phyloP scores from a whole-genome alignment of 2,888 invertebrate species.

The Torymus texanus region DNA sequence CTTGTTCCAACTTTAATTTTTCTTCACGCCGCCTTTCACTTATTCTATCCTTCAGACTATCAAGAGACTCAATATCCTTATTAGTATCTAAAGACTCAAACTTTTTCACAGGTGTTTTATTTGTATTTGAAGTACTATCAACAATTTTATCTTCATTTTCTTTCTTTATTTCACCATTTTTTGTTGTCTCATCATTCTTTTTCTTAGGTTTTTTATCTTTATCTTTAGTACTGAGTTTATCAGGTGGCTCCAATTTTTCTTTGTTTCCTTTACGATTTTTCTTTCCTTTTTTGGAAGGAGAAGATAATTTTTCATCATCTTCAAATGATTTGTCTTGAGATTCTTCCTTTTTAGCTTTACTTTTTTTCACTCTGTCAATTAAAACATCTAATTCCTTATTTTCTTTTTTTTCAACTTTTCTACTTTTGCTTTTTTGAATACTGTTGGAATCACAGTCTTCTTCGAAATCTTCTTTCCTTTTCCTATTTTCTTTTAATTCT shows the following conservation, averaged over 20 bases:
- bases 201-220: constrained; percentile 60
- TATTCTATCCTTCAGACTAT: constrained; percentile 72
- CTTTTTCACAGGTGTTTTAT: constrained; percentile 68
- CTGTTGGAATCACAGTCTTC: constrained; percentile 66
- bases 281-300: constrained; percentile 58
- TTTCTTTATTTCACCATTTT: constrained; percentile 78
- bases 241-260: constrained; percentile 56
- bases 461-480: constrained; percentile 69
- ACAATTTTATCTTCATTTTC: constrained; percentile 75
- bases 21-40: constrained; percentile 71
- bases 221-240: constrained; percentile 60
- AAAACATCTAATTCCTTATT: constrained; percentile 58
- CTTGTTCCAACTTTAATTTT: constrained; percentile 70
- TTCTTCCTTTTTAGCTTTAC: constrained; percentile 65
- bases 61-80: constrained; percentile 72
- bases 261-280: constrained; percentile 65
- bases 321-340: constrained; percentile 56
- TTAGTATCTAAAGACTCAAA: constrained; percentile 66
- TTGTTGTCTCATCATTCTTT: constrained; percentile 76
- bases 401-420: constrained; percentile 67
- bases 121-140: constrained; percentile 65
- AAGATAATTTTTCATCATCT: constrained; percentile 31
- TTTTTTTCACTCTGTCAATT: constrained; percentile 65
- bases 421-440: constrained; percentile 67
- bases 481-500: constrained; percentile 67